A percentile compares a stretch with the other conserved stretches of the same genome.
Conservation (phyloP, 2,797 vertebrate species). For the Oreonectes daqikongensis region DNA sequence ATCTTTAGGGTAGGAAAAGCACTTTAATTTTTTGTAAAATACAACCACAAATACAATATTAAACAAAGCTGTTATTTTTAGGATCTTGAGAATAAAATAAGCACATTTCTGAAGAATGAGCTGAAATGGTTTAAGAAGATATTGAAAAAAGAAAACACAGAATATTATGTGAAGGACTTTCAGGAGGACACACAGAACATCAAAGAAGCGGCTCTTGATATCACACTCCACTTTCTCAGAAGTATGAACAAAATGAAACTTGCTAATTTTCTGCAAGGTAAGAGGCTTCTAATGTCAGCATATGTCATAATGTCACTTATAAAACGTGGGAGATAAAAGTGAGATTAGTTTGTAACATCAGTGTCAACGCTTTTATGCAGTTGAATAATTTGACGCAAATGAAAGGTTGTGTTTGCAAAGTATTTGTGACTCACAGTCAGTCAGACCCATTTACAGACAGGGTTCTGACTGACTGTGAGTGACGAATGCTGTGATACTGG, state of each 20-base stretch:
- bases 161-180: constrained; percentile 20
- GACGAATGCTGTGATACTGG: no score
- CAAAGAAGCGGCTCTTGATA: constrained; percentile 37
- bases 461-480: no score
- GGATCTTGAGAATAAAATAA: constrained; percentile 35
- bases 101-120: constrained; percentile 26
- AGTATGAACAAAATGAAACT: constrained; percentile 14
- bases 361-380: no score
- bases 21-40: background rate
- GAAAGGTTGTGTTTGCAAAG: no score
- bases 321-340: no score
- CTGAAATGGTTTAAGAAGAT: constrained; percentile 35
- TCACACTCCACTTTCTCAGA: constrained; percentile 33
- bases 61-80: background rate
- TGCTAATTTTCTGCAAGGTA: constrained; percentile 24
- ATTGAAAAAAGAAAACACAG: constrained; percentile 17
- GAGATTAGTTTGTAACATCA: background rate
- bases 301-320: background rate
- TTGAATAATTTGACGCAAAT: no score
- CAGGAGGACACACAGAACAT: background rate
- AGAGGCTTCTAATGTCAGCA: constrained; percentile 4
- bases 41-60: background rate
- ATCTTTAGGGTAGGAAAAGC: no score
- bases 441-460: no score
- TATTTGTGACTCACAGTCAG: no score